Evolutionary conservation across 2,113 vertebrate genomes (phyloP), one percentile per base, ranked within the genome.

Genomic region (Plestiodon gilberti): DNA sequence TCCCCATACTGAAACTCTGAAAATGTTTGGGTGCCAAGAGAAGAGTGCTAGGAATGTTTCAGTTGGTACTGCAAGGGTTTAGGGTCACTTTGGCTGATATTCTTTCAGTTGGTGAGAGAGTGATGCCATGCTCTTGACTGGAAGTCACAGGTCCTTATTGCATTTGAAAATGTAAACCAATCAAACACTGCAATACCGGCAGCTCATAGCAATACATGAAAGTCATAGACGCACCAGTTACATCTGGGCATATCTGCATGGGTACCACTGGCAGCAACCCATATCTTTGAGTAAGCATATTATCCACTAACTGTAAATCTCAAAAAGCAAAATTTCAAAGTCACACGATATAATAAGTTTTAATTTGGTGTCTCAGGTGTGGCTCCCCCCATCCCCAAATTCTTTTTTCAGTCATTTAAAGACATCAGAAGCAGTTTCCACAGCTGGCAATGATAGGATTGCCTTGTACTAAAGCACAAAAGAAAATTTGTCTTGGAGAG

Each of bases 361-460:
- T 67, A 84, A 84, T 84, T 77, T 67, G 48, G 6, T 55, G 14
- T 77, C 61, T 77, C 30, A 77, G n/a, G 74, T 30, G 7, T 84
- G n/a, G 43, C n/a, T 23, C 48, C 77, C 64, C 30, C 35, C 18
- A 23, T 23, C 64, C 8, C 64, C 25, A 69, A 43, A 82, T 69
- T 70, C 14, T 69, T 82, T n/a, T 82, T 33, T 20, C 2, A 70
- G 69, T 71, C n/a, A 11, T 82, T 82, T 82, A 57, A 70, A 70
- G 20, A 18, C 43, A 70, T 83, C 17, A 61, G 35, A 83, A 57
- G 73, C 17, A 9, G 14, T 35, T 83, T 40, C 70, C 55, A 59
- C 65, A 71, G 81, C 67, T 71, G 48, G 52, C n/a, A 83, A 83
- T 61, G 52, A 38, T 59, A 83, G 69, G 35, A 62, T 83, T 38